Percentiles rank a stretch among this genome's conserved stretches.
Conservation (phyloP, 2,888 invertebrate genomes). For the Argyresthia goedartella region DNA sequence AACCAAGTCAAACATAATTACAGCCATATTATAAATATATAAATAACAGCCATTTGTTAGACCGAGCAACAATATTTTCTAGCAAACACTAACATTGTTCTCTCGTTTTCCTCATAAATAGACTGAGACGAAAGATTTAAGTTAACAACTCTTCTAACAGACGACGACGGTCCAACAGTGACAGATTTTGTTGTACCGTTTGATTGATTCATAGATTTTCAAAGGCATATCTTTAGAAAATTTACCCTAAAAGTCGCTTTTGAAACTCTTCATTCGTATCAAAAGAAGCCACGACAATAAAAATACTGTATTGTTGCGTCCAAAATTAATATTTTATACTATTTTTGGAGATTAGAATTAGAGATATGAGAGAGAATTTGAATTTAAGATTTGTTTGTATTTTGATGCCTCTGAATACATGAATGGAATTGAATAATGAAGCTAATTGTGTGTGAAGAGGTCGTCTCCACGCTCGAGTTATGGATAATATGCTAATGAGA, state of each 20-base stretch:
- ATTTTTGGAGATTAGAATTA: slow-evolving; percentile 45
- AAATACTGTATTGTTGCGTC: slow-evolving; percentile 47
- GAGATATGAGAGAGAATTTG: slow-evolving; percentile 51
- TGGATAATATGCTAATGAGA: slow-evolving; percentile 49
- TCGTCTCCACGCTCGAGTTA: slow-evolving; percentile 24
- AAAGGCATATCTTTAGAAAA: slow-evolving; percentile 10
- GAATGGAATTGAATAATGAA: slow-evolving; percentile 51
- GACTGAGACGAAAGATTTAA: slow-evolving; percentile 8
- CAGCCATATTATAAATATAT: too few relatives aligned
- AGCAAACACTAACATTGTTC: neutral
- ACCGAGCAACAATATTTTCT: slow-evolving; percentile 6
- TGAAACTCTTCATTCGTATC: slow-evolving; percentile 12
- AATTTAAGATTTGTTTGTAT: slow-evolving; percentile 58
- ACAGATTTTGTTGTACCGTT: slow-evolving; percentile 22
- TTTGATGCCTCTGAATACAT: slow-evolving; percentile 25
- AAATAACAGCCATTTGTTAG: neutral
- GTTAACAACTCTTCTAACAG: slow-evolving; percentile 27
- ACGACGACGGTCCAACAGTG: slow-evolving; percentile 21
- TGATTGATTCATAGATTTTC: slow-evolving; percentile 35
- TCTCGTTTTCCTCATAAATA: too few relatives aligned
- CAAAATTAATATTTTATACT: slow-evolving; percentile 56
- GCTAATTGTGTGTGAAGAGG: slow-evolving; percentile 66
- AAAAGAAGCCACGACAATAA: slow-evolving; percentile 52
- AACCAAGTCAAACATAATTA: neutral
- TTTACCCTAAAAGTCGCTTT: neutral